Evolutionary conservation across 2,888 invertebrate species (phyloP), one percentile per base, ranked within the genome.

Genomic region (Flexamia atlantica): DNA sequence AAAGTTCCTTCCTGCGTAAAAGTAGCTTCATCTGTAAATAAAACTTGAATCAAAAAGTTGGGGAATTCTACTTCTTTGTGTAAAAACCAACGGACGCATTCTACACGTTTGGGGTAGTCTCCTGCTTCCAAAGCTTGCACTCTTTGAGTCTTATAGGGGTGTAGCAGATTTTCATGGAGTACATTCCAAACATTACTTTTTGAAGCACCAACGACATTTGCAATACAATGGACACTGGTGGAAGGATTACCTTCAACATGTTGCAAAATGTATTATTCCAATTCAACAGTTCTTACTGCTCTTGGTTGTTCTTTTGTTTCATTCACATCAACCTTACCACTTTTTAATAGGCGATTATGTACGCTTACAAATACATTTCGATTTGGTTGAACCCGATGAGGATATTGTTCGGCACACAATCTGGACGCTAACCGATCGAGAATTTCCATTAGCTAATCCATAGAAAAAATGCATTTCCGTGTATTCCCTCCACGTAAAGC

Each of bases 101-200:
- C n/a, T n/a, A 70, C 70, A 14, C 70, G 20, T 32, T 28, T 42
- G 12, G 79, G 79, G 23, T 79, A 79, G 53, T 53, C 79, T 23
- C 42, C 25, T 40, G 79, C 50, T 53, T 79, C 20, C 50, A 79
- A 50, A 79, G 46, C 25, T 53, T 79, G 23, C 10, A 79, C 79
- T 79, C 53, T 53, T 30, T 79, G 79, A 46, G 25, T 20, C 53
- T 79, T 79, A 25, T 25, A 74, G 53, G 79, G 79, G 50, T 79
- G 30, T 25, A 79, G 50, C 50, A 79, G 50, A 32, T 79, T 79
- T 50, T 79, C 25, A 23, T 79, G 46, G 25, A 79, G 20, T 28
- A 79, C 79, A 14, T 50, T 79, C 50, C 79, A 79, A 14, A 53
- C 50, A 40, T 50, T 79, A 53, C n/a, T 40, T 53, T 53, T 79